Conservation (phyloP, 2,113 vertebrate species). For the Piaya cayana region DNA sequence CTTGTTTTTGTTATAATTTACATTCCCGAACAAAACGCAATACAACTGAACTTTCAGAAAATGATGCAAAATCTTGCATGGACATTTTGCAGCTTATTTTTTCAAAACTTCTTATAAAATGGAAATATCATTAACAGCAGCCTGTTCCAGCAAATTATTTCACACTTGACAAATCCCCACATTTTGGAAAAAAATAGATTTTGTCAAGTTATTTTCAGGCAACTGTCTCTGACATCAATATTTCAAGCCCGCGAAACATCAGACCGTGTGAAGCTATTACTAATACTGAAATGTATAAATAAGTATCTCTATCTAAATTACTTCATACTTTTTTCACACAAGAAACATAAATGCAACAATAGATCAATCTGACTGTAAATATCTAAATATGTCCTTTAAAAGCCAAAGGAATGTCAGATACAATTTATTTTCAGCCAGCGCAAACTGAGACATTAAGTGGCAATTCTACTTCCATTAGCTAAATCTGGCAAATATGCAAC, state of each 20-base stretch:
- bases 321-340: constrained; percentile 67
- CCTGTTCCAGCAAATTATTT: background rate
- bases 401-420: constrained; percentile 81
- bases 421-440: constrained; percentile 84
- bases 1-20: background rate
- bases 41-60: background rate
- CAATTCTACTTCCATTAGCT: constrained; percentile 88
- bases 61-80: background rate
- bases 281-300: constrained; percentile 50
- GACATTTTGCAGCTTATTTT: background rate
- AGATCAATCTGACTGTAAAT: constrained; percentile 77
- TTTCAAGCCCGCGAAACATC: background rate
- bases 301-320: constrained; percentile 68
- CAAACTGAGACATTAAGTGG: constrained; percentile 85
- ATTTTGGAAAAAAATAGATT: background rate
- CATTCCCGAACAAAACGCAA: background rate
- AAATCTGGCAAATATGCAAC: constrained; percentile 87
- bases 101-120: background rate
- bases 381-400: constrained; percentile 80
- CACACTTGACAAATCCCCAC: background rate
- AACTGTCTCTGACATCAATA: background rate
- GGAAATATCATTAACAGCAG: background rate
- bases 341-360: constrained; percentile 74
- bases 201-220: background rate
- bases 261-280: constrained; percentile 15